A percentile compares a stretch with the other conserved stretches of the same genome.
Evolutionary conservation across 2,888 invertebrate genomes (phyloP).

Genomic region (Tetragnatha montana): DNA sequence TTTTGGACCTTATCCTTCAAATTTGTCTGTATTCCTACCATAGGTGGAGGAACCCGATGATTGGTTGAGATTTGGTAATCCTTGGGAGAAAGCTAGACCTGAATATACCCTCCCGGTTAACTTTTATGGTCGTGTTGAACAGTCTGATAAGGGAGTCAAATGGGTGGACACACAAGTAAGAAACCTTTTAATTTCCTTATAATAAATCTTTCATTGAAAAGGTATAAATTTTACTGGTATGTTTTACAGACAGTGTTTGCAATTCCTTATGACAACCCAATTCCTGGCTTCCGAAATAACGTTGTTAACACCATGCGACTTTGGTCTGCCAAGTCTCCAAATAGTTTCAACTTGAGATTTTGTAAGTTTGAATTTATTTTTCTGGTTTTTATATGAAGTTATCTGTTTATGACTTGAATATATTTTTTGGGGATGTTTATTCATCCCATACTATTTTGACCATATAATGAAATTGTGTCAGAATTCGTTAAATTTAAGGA

Average conservation of each 20-base stretch:
- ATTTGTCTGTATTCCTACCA: background rate
- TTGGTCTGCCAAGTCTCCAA: slow-evolving; percentile 98
- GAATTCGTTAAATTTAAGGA: background rate
- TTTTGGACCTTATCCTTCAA: background rate
- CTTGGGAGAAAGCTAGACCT: slow-evolving; percentile 99
- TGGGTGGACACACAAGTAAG: slow-evolving; percentile 95
- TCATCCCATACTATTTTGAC: background rate
- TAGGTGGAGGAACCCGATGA: slow-evolving; percentile 97
- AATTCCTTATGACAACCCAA: slow-evolving; percentile 98
- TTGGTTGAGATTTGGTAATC: slow-evolving; percentile 98
- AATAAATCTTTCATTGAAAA: background rate
- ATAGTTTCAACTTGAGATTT: slow-evolving; percentile 95
- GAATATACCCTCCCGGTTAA: slow-evolving; percentile 98
- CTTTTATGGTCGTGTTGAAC: slow-evolving; percentile 95
- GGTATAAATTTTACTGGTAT: background rate
- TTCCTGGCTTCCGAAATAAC: slow-evolving; percentile 98
- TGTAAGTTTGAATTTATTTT: slow-evolving; percentile 83
- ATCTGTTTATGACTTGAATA: background rate
- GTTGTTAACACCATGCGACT: slow-evolving; percentile 97
- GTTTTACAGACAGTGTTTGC: slow-evolving; percentile 89
- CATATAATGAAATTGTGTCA: background rate
- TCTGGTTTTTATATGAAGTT: background rate
- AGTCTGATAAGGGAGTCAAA: slow-evolving; percentile 86
- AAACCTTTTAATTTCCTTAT: slow-evolving; percentile 26
- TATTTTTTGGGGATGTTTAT: background rate